Conservation (phyloP, 2,888 invertebrate genomes). For the Meteorus cinctellus region DNA sequence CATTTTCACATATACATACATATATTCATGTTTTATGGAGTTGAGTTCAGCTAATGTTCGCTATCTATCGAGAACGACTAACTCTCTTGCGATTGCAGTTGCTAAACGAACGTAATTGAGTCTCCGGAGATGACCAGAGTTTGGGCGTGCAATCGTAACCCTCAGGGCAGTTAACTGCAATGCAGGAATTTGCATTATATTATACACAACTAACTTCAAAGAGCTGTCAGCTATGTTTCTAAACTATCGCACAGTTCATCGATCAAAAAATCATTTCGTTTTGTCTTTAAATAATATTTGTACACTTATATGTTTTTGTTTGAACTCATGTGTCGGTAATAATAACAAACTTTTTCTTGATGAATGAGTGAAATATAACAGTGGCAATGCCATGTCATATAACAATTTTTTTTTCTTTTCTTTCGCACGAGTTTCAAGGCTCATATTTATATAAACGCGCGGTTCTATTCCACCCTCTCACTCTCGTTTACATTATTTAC, state of each 20-base stretch:
- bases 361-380: no score
- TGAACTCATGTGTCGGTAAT: no score
- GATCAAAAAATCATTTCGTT: no score
- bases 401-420: not conserved
- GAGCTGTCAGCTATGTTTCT: not conserved
- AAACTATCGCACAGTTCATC: not conserved
- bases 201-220: conserved; percentile 2
- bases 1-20: not conserved
- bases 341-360: no score
- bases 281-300: no score
- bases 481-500: not conserved
- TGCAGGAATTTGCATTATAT: conserved; percentile 26
- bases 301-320: no score
- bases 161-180: conserved; percentile 25
- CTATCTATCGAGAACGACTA: conserved; percentile 10
- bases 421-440: not conserved
- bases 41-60: conserved; percentile 7
- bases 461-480: not conserved
- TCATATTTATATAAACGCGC: not conserved
- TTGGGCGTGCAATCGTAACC: conserved; percentile 35
- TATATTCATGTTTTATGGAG: not conserved
- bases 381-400: no score
- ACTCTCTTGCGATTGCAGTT: conserved; percentile 39
- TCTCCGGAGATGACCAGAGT: conserved; percentile 46
- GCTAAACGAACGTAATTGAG: conserved; percentile 54